phyloP scores from a whole-genome alignment of 2,113 vertebrate genomes.

The Catharus fuscescens region DNA sequence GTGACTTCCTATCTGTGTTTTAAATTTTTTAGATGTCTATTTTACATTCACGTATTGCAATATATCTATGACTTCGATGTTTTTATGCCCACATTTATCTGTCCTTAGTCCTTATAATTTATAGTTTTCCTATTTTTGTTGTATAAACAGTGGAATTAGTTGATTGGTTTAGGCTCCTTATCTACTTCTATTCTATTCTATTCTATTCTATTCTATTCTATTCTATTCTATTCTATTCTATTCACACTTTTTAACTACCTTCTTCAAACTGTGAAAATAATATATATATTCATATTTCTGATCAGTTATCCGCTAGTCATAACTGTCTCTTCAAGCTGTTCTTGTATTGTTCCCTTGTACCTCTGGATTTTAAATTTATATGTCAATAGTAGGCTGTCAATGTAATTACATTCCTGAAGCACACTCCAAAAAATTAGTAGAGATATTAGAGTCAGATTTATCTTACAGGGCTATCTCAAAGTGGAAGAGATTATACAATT shows the following conservation, averaged over 20 bases:
- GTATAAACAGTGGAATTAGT: not conserved
- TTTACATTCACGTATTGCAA: not conserved
- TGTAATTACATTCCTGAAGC: not conserved
- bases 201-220: not conserved
- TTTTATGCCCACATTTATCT: not conserved
- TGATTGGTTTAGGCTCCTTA: not conserved
- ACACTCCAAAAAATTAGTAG: not conserved
- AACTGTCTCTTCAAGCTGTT: not conserved
- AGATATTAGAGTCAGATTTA: not conserved
- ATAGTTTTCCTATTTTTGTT: not conserved
- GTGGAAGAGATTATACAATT: not conserved
- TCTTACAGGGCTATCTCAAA: not conserved
- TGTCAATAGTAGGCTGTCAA: not conserved
- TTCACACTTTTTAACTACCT: not conserved
- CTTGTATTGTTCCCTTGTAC: not conserved
- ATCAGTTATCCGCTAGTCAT: not conserved
- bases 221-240: not conserved
- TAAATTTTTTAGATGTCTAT: not conserved
- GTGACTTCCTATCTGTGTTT: not conserved
- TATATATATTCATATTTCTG: not conserved
- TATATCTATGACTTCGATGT: not conserved
- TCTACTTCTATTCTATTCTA: not conserved
- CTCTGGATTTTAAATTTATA: not conserved
- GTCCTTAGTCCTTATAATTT: not conserved
- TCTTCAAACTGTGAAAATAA: not conserved